Conservation (phyloP, 2,888 invertebrate species). For the Cataglyphis albicans region DNA sequence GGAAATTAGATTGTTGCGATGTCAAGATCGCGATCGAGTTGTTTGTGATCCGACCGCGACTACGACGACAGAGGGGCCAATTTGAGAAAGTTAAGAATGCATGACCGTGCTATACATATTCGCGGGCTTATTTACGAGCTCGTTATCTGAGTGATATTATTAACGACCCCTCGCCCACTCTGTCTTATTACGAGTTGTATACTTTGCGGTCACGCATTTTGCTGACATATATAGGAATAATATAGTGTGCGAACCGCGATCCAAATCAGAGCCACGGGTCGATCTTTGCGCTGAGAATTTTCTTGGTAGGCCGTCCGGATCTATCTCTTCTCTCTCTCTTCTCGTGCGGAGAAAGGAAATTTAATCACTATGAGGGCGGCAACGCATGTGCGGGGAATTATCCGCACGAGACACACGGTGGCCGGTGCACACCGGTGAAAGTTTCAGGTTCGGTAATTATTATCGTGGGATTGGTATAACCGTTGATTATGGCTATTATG, state of each 20-base stretch:
- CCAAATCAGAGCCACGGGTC: conserved; percentile 21
- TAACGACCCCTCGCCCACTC: conserved; percentile 46
- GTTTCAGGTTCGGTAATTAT: conserved; percentile 81
- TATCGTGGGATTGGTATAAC: conserved; percentile 83
- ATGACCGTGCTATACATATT: conserved; percentile 41
- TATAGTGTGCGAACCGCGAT: conserved; percentile 22
- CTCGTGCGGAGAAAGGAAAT: conserved; percentile 65
- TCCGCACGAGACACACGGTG: conserved; percentile 73
- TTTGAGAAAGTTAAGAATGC: conserved; percentile 50
- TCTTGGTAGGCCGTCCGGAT: conserved; percentile 19
- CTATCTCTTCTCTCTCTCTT: conserved; percentile 54
- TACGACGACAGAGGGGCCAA: conserved; percentile 40
- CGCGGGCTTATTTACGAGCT: conserved; percentile 51
- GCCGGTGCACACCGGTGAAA: conserved; percentile 67
- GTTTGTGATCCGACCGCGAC: conserved; percentile 38
- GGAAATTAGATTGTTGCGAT: conserved; percentile 38
- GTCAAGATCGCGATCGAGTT: conserved; percentile 33
- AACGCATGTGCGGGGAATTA: conserved; percentile 75
- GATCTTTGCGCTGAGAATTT: not conserved
- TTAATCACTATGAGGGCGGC: conserved; percentile 68
- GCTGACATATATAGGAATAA: conserved; percentile 18
- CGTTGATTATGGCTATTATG: conserved; percentile 85
- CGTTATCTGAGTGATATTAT: conserved; percentile 55
- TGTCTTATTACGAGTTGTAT: conserved; percentile 39
- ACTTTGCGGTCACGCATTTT: conserved; percentile 49